Evolutionary conservation across 2,888 invertebrate genomes (phyloP).

Genomic region (Cephus nigrinus): DNA sequence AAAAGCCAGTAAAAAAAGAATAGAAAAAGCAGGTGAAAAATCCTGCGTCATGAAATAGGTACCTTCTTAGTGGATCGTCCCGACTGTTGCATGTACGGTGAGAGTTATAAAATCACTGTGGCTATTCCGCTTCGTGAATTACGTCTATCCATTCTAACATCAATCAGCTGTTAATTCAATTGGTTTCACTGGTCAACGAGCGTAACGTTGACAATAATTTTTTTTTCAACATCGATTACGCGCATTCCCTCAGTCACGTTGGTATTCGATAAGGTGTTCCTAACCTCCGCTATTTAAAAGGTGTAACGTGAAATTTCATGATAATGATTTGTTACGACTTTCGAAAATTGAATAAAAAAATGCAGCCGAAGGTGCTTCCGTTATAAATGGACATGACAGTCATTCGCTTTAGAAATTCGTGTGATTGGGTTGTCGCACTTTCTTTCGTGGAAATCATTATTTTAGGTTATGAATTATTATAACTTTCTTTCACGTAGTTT

Average conservation of each 20-base stretch:
- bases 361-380: background rate
- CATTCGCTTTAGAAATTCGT: too few species aligned
- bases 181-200: background rate
- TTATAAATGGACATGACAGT: too few species aligned
- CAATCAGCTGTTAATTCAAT: slow-evolving; percentile 1
- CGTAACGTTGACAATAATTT: background rate
- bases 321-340: background rate
- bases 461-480: too few species aligned
- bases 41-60: background rate
- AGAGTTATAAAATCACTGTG: background rate
- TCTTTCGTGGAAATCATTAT: too few species aligned
- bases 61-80: background rate
- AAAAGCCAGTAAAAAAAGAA: background rate
- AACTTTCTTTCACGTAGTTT: too few species aligned
- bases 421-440: too few species aligned
- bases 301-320: background rate
- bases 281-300: background rate
- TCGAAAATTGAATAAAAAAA: background rate
- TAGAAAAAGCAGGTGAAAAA: background rate
- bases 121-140: background rate
- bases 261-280: background rate
- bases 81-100: background rate
- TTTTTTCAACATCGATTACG: background rate
- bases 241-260: background rate
- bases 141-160: background rate